A percentile compares a stretch with the other conserved stretches of the same genome.
These are phyloP conservation scores for Petrocephalus zakoni DNA, from an alignment of 2,113 vertebrate species.

Conservation along the genomic window DNA sequence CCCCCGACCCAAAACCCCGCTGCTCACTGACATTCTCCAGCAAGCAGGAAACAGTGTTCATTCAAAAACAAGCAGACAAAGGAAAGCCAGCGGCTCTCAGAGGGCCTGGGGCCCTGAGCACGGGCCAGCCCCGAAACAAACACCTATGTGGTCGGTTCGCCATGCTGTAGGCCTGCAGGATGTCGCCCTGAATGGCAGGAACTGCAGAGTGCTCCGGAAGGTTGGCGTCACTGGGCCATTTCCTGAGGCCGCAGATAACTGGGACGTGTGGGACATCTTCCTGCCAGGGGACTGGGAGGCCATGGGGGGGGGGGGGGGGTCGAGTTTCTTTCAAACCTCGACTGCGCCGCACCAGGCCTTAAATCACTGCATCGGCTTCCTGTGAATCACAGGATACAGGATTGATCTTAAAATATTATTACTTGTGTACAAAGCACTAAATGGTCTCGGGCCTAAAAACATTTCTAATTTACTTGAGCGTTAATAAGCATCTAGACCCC, in stretches of 20 bases:
- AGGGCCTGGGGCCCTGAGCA: background rate
- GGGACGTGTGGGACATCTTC: background rate
- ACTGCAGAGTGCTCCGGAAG: background rate
- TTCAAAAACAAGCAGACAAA: background rate
- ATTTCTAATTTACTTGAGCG: no score
- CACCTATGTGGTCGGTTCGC: background rate
- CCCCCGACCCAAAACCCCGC: background rate
- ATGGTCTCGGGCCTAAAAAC: no score
- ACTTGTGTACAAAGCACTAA: no score
- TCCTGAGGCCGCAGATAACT: slow-evolving; percentile 9
- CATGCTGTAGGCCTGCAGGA: background rate
- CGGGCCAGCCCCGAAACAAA: background rate
- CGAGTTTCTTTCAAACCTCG: no score
- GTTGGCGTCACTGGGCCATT: background rate
- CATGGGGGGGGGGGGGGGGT: background rate
- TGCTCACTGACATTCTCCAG: background rate
- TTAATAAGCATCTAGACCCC: no score
- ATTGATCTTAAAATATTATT: no score
- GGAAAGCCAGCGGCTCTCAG: background rate
- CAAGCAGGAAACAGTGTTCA: background rate
- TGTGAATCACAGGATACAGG: no score
- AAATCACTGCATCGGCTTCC: no score
- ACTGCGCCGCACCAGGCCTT: background rate
- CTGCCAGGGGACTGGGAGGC: background rate
- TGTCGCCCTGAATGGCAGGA: background rate